Base-by-base conservation (phyloP, 2,113 vertebrate species). In the Silurus asotus region DNA sequence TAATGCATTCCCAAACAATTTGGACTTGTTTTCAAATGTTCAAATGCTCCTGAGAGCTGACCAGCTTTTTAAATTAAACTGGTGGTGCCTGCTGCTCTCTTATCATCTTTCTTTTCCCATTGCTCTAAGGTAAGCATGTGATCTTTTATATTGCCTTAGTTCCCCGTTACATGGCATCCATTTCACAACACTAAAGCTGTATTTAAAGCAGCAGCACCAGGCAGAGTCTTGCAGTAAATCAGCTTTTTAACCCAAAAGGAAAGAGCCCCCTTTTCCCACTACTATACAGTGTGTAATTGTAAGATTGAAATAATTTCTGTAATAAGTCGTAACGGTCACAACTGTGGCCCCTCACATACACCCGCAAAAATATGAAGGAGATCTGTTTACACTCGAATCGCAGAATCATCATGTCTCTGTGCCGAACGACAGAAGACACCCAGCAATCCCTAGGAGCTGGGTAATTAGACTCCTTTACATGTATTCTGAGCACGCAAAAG, bases 401-500 rank as follows among this genome's bases (percentile, higher is more conserved):
- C 93, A 93, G 92, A 94, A 92, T 94, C 93, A 95, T 94, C 93
- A 93, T 90, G 92, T 92, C 92, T 86, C 82, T 86, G 84, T 87
- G 89, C 92, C 90, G 91, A 90, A 28, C 5, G 94, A 94, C 93
- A 95, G 94, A 91, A 90, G 94, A 94, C 91, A 93, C 93, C 92
- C 86, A 90, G 91, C 90, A 92, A 94, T 95, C 92, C 93, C 90
- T 92, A 89, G 87, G 90, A 93, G 92, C 92, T 89, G 90, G 90
- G 93, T 93, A 95, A 96, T 92, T 92, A 82, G 94, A 95, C 89
- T 88, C 90, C 88, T 67, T 85, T 65, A 55, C 82, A 93, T 93
- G 93, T 95, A 95, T 95, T 94, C 94, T 91, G 92, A 94, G 92
- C 92, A 94, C 90, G 92, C 88, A 85, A 81, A 90, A 91, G 86